These are phyloP conservation scores for Hypomecis atomaria DNA, from an alignment of 2,888 invertebrate genomes.

Conservation along the genomic window DNA sequence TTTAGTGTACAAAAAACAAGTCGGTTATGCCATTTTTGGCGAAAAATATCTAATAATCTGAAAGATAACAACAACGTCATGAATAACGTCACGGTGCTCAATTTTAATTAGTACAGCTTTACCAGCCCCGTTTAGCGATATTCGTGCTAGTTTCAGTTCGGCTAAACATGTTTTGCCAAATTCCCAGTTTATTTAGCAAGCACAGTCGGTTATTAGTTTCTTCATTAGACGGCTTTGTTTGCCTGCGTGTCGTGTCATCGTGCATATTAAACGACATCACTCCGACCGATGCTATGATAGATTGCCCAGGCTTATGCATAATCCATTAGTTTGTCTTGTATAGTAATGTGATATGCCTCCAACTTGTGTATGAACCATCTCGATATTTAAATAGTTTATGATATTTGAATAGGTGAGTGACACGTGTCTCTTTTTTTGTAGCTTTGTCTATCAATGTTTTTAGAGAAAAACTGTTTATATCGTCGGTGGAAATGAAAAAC, in stretches of 20 bases:
- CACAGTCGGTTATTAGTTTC: constrained; percentile 44
- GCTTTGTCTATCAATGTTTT: too few species aligned
- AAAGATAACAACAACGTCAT: too few species aligned
- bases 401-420: background rate
- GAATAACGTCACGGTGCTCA: too few species aligned
- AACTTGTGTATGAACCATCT: constrained; percentile 5
- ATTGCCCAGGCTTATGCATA: constrained; percentile 41
- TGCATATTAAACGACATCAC: constrained; percentile 32
- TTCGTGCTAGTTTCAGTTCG: background rate
- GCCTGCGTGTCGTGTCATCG: constrained; percentile 33
- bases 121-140: too few species aligned
- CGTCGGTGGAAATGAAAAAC: too few species aligned
- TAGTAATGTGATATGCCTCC: constrained; percentile 13
- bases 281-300: constrained; percentile 36
- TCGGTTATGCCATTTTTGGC: too few species aligned
- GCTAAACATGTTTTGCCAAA: background rate
- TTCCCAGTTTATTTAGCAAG: constrained; percentile 5
- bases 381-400: constrained; percentile 4
- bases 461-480: too few species aligned
- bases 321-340: constrained; percentile 38
- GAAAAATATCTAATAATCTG: too few species aligned
- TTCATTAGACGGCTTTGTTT: constrained; percentile 42
- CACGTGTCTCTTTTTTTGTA: background rate
- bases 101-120: too few species aligned
- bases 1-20: too few species aligned